Evolutionary conservation across 1,140 invertebrate genomes (phyloP).

Genomic region (Drosophila repletoides): DNA sequence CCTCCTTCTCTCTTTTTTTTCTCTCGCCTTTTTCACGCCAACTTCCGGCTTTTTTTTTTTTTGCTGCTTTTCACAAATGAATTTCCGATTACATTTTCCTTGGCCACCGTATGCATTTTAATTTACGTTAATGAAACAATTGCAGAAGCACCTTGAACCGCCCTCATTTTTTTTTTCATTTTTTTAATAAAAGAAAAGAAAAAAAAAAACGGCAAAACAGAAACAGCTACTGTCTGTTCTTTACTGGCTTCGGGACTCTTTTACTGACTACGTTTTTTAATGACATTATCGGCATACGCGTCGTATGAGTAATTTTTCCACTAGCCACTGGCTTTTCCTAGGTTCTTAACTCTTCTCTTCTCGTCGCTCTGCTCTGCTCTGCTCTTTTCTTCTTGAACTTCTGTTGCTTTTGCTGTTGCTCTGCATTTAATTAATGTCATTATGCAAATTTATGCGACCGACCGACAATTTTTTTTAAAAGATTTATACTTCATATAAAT

Average conservation of each 20-base stretch:
- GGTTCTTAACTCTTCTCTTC: slow-evolving; percentile 23
- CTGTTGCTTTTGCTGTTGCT: slow-evolving; percentile 40
- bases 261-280: slow-evolving; percentile 50
- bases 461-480: slow-evolving; percentile 32
- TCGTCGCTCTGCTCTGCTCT: neutral
- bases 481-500: slow-evolving; percentile 71
- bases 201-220: too few relatives aligned
- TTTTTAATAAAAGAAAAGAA: too few relatives aligned
- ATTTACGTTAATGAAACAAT: slow-evolving; percentile 79
- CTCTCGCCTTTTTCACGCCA: neutral
- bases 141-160: slow-evolving; percentile 31
- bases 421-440: slow-evolving; percentile 75
- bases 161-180: too few relatives aligned
- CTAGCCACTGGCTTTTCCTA: slow-evolving; percentile 31
- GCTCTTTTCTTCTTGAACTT: slow-evolving; percentile 6
- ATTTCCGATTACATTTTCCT: slow-evolving; percentile 73
- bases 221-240: neutral
- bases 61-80: slow-evolving; percentile 43
- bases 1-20: neutral
- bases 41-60: neutral
- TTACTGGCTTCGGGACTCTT: neutral
- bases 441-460: slow-evolving; percentile 73
- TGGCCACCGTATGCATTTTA: slow-evolving; percentile 65
- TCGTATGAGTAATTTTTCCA: slow-evolving; percentile 67
- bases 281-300: slow-evolving; percentile 72